Base-by-base conservation (phyloP, 2,113 vertebrate genomes). In the Seriola rivoliana region DNA sequence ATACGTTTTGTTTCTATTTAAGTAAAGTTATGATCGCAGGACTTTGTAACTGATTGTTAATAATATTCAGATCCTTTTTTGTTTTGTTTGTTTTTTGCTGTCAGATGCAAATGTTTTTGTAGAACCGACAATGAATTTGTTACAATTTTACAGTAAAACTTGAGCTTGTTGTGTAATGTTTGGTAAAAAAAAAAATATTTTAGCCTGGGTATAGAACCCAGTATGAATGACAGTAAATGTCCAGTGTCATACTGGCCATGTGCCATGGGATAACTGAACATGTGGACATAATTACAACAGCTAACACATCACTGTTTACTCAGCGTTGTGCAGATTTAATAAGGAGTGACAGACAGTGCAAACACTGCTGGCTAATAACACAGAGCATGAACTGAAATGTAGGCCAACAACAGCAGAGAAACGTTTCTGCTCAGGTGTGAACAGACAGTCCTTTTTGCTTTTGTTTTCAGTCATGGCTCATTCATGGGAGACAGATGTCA, bases 311-410 rank as follows among this genome's bases (percentile, higher is more conserved):
- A 58, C 42, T 9, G 60, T 90, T 83, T 90, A 64, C 63, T 64
- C 81, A 84, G 29, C 8, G 42, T 71, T 73, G 57, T 80, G 72
- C 68, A 65, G 52, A 81, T 71, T 76, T 76, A 71, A 88, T 68
- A 40, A 59, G 16, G 69, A 8, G 0, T 19, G 25, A 60, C 34
- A 79, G 82, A 2, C 55, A 57, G 36, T 40, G 73, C 17, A 90
- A 89, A 88, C 72, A 76, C 2, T 40, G 23, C 25, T 59, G 82
- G 29, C 29, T 78, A 54, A 80, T 23, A 68, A 66, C 44, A 66
- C 46, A 50, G 21, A 55, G 42, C 29, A 14, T 46, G 14, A 80
- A 34, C 67, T 81, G 42, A 58, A 70, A 73, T 57, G 55, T 34
- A 1, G 44, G 50, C 4, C 52, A 63, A 44, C 34, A 19, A 38